Evolutionary conservation across 2,797 vertebrate genomes (phyloP), one percentile per base, ranked within the genome.

Genomic region (Lagodon rhomboides): DNA sequence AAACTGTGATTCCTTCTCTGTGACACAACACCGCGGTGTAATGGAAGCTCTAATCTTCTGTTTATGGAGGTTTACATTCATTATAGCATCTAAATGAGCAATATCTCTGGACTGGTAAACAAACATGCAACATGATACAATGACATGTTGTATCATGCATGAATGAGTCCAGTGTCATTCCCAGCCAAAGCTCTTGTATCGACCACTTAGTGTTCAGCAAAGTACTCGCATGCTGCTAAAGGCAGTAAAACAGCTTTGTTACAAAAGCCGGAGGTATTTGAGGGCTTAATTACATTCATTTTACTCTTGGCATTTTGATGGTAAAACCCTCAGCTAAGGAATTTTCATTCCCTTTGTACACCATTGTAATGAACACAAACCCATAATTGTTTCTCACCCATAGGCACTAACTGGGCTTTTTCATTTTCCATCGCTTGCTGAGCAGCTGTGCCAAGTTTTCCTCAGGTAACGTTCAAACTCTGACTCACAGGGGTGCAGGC

Each of bases 341-440:
- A 95, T 94, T 93, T 92, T 91, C 70, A 86, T 90, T 92, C 84
- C 85, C 89, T 94, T 94, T 93, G 90, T 91, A 84, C 82, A 73
- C 75, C 80, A 91, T 93, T 94, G 93, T 92, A 91, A 93, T 93
- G 88, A 92, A 92, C 83, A 86, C 85, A 93, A 92, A 89, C 84
- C 91, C 87, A 86, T 95, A 93, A 93, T 93, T 92, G 90, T 94
- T 94, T 94, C 92, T 90, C 91, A 93, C 92, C 92, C 92, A 88
- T 81, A 85, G 91, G 92, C 91, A 88, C 84, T 89, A 84, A 86
- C 83, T 77, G 70, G 70, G 78, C 84, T 87, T 92, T 92, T 93
- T 87, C 86, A 92, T 92, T 93, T 94, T 94, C 92, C 92, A 92
- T 88, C 22, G 12, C 82, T 88, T 18, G 77, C 90, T 89, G 73